Evolutionary conservation across 2,888 invertebrate species (phyloP).

Genomic region (Pogonocherus hispidulus): DNA sequence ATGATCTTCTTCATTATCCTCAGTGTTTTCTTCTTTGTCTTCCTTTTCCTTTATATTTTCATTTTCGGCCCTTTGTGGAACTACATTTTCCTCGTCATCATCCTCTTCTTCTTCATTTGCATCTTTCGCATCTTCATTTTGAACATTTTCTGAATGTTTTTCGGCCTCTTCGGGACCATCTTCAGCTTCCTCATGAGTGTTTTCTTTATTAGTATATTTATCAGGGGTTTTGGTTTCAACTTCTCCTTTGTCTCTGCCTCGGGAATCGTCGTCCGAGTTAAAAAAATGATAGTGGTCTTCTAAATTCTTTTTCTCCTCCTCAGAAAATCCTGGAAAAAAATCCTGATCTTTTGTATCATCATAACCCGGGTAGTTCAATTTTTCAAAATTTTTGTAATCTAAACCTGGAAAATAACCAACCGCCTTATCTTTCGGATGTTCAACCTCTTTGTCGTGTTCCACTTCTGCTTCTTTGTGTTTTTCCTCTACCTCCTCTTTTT

Average conservation of each 20-base stretch:
- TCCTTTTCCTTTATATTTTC: conserved; percentile 37
- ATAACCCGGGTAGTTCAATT: not conserved
- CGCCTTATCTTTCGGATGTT: not conserved
- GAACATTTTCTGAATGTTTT: not conserved
- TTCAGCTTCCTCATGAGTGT: conserved; percentile 6
- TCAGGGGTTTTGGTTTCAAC: conserved; percentile 16
- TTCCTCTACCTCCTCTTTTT: conserved; percentile 35
- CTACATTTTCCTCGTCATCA: conserved; percentile 2
- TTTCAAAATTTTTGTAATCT: not conserved
- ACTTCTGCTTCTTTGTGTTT: not conserved
- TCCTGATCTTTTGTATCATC: not conserved
- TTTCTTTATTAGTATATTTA: conserved; percentile 25
- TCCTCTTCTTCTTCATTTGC: conserved; percentile 17
- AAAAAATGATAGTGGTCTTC: conserved; percentile 13
- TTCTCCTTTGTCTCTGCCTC: conserved; percentile 18
- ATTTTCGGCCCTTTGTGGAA: conserved; percentile 8
- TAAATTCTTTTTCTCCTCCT: conserved; percentile 16
- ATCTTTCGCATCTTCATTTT: not conserved
- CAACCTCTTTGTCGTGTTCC: not conserved
- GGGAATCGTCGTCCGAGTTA: not conserved
- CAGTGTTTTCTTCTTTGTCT: conserved; percentile 23
- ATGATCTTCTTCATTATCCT: conserved; percentile 21
- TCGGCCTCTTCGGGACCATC: conserved; percentile 1
- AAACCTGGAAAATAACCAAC: not conserved
- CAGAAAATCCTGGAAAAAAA: not conserved